Evolutionary conservation across 2,888 invertebrate species (phyloP).

Genomic region (Dendrolimus pini): DNA sequence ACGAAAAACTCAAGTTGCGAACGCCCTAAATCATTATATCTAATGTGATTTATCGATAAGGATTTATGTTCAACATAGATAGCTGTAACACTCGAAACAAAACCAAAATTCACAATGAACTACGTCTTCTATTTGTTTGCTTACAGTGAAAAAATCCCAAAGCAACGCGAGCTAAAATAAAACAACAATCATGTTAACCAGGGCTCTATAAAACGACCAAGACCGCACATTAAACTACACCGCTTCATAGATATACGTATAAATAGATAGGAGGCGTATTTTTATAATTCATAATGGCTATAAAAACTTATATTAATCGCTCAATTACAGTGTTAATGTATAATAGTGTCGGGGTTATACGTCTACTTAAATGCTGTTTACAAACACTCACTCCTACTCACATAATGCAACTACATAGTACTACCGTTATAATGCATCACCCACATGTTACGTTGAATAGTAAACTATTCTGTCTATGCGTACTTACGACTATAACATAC

Average conservation of each 20-base stretch:
- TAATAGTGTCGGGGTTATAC: not conserved
- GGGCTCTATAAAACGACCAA: not conserved
- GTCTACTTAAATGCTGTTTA: not conserved
- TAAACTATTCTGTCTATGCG: not conserved
- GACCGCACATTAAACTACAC: not conserved
- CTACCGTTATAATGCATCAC: not conserved
- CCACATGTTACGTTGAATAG: not conserved
- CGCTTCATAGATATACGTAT: not conserved
- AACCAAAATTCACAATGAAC: not conserved
- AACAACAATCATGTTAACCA: not conserved
- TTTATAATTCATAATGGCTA: not conserved
- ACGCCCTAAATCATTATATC: slow-evolving; percentile 11
- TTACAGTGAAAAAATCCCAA: not conserved
- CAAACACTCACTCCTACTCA: not conserved
- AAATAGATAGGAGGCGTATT: not conserved
- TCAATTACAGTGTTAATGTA: not conserved
- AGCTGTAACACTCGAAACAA: not conserved
- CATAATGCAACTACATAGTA: not conserved
- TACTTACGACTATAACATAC: not conserved
- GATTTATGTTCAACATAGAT: slow-evolving; percentile 5
- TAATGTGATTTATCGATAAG: slow-evolving; percentile 19
- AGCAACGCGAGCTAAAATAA: not conserved
- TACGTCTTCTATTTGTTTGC: not conserved
- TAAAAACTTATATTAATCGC: not conserved
- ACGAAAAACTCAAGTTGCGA: not conserved